These are phyloP conservation scores for Eublepharis macularius DNA, from an alignment of 2,113 vertebrate genomes.

Conservation along the genomic window DNA sequence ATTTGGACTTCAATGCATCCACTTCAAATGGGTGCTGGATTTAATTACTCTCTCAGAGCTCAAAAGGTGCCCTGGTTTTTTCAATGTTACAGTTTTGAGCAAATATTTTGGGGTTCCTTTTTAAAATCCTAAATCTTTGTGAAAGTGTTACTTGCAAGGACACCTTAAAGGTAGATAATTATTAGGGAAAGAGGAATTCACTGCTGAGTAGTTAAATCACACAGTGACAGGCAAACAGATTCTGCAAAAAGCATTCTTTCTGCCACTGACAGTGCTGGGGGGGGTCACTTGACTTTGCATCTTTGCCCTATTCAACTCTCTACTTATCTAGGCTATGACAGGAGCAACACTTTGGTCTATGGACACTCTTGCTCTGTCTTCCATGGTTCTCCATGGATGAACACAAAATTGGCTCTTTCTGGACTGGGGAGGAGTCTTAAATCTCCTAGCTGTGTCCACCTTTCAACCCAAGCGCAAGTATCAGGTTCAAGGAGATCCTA, in stretches of 20 bases:
- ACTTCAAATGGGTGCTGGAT: conserved; percentile 32
- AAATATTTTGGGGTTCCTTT: neutral
- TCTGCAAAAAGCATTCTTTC: too few species aligned
- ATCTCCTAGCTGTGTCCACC: neutral
- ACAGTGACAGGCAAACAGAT: too few species aligned
- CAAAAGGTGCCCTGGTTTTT: conserved; percentile 11
- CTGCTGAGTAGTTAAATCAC: too few species aligned
- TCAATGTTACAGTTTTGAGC: neutral
- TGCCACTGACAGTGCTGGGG: too few species aligned
- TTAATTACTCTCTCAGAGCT: conserved; percentile 34
- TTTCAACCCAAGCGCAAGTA: neutral
- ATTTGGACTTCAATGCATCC: neutral
- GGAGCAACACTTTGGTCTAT: neutral
- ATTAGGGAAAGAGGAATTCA: too few species aligned
- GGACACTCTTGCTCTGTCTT: neutral
- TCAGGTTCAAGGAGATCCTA: neutral
- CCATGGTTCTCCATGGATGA: neutral
- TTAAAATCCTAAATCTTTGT: neutral
- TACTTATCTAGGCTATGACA: neutral
- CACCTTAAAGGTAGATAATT: too few species aligned
- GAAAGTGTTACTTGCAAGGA: too few species aligned
- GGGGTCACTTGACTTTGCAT: neutral
- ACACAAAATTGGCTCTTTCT: neutral
- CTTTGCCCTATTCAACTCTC: too few species aligned
- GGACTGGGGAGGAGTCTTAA: neutral